Evolutionary conservation across 2,113 vertebrate species (phyloP), one percentile per base, ranked within the genome.

Genomic region (Pedionomus torquatus): DNA sequence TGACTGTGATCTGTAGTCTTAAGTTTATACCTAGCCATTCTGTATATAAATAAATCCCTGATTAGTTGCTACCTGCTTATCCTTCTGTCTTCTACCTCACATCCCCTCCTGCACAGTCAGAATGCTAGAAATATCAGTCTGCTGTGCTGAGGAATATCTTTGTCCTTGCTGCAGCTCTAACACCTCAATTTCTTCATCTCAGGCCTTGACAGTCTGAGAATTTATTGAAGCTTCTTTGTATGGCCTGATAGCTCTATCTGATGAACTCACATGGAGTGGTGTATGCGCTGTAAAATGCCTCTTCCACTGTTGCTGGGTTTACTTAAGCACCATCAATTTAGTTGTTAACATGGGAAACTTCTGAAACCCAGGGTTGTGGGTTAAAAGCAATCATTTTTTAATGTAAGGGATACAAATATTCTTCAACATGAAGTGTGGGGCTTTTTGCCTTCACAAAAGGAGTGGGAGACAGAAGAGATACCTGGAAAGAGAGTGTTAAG

Each of bases 41-140:
- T 82, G 63, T 68, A 44, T 83, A 77, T 93, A 90, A 93, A 82
- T 90, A 89, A 94, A 90, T 94, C 78, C 87, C 89, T 87, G 85
- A 92, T 94, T 91, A 94, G 83, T 89, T 87, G 58, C 75, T 93
- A 7, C 57, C 57, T 78, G 24, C 83, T 96, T 91, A 87, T 9
- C 61, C 54, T 84, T 66, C n/a, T 89, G 2, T 92, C 60, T 87
- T 49, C 65, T 69, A 5, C 14, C 44, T 89, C 72, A 72, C 35
- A 63, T 84, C 39, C 13, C 39, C 24, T 25, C 44, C 49, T 46
- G 41, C 72, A 54, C 77, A 55, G 7, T 57, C 33, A 9, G 63
- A 83, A 63, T 61, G 64, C 37, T 48, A 58, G 76, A 76, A 92
- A 41, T 72, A 54, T 17, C 52, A 48, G 51, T 48, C 57, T 87